Base-by-base conservation (phyloP, 2,888 invertebrate species). In the Priocnemis perturbator region DNA sequence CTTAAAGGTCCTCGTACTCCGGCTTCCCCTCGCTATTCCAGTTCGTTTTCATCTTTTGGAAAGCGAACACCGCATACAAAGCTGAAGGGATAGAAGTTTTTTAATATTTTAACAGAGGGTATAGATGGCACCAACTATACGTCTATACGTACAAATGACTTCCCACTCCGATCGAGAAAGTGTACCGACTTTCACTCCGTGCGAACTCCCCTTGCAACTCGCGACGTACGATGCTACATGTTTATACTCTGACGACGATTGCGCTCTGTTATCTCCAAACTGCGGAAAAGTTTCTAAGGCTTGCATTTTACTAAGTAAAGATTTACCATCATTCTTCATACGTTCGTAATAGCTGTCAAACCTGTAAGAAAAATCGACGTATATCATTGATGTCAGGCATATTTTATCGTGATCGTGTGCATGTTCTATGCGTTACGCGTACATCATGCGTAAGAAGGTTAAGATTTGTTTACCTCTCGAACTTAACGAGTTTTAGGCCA, bases 151-250 rank as follows among this genome's bases (percentile, higher is more conserved):
- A 97, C 97, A 95, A 75, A 94, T 93, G 71, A 95, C 97, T 90
- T 98, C 97, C 98, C 98, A 98, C 90, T 98, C 98, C 53, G 95
- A 92, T 81, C 92, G 92, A 14, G 97, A 96, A 81, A 98, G 91
- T 1, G 98, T 98, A 14, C 98, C 97, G 77, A 96, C 90, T 56
- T 89, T 89, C 20, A 86, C 82, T 70, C 84, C 84, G 37, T 75
- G 81, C 0, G 83, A 79, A 5, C 80, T 74, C 69, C 87, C n/a
- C n/a, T n/a, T 88, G 37, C 37, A 1, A 37, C 37, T 37, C 78
- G 90, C 90, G 83, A 92, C 89, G 85, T 91, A 93, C 58, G 91
- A 90, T 70, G 92, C 91, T 2, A 94, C 95, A 90, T 96, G 95
- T 55, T 90, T 89, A 90, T 96, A 98, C 83, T 97, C 95, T 11